These are phyloP conservation scores for Noctua comes DNA, from an alignment of 2,888 invertebrate genomes.

Conservation along the genomic window DNA sequence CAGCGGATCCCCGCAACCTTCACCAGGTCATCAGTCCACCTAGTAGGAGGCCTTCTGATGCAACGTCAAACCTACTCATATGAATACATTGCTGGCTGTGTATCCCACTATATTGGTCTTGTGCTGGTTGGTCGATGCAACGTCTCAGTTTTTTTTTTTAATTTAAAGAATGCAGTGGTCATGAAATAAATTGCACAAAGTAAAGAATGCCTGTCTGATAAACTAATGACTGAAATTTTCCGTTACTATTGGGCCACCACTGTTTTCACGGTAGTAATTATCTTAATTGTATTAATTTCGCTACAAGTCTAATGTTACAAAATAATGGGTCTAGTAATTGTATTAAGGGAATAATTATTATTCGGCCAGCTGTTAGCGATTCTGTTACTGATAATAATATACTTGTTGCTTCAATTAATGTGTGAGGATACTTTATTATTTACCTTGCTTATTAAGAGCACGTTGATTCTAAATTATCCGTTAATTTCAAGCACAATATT, in stretches of 20 bases:
- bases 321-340: slow-evolving; percentile 45
- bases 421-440: slow-evolving; percentile 14
- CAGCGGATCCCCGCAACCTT: no score
- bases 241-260: no score
- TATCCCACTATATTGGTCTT: background rate
- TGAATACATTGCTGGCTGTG: background rate
- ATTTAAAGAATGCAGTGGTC: background rate
- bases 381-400: slow-evolving; percentile 39
- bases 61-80: background rate
- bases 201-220: background rate
- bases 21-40: no score
- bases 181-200: background rate
- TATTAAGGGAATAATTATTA: slow-evolving; percentile 42
- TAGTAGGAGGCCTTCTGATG: no score
- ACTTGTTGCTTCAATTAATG: slow-evolving; percentile 47
- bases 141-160: background rate
- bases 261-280: background rate
- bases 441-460: slow-evolving; percentile 6
- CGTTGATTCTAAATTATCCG: background rate
- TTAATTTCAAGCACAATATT: background rate
- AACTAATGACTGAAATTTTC: background rate
- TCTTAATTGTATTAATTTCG: slow-evolving; percentile 59
- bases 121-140: no score
- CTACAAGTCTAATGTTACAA: slow-evolving; percentile 51
- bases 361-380: slow-evolving; percentile 37